phyloP scores from a whole-genome alignment of 2,888 invertebrate genomes.

The Cordilura impudica region DNA sequence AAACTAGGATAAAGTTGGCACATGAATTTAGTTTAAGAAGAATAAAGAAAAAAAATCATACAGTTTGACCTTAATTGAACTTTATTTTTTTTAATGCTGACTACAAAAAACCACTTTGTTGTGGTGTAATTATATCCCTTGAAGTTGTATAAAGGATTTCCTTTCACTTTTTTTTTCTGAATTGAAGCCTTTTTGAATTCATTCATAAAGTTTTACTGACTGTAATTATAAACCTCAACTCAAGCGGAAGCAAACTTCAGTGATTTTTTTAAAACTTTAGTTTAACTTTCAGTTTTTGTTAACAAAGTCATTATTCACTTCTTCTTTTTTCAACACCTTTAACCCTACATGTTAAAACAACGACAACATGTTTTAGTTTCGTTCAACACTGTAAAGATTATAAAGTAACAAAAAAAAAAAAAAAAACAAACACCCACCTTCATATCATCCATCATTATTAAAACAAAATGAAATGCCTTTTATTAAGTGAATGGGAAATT shows the following conservation, averaged over 20 bases:
- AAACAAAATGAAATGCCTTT: slow-evolving; percentile 51
- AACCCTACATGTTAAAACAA: slow-evolving; percentile 46
- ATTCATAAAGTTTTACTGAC: background rate
- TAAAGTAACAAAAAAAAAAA: background rate
- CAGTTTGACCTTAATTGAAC: too few relatives aligned
- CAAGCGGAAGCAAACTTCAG: slow-evolving; percentile 53
- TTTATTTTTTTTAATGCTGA: too few relatives aligned
- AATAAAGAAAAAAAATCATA: too few relatives aligned
- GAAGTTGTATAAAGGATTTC: slow-evolving; percentile 47
- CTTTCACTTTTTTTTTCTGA: slow-evolving; percentile 31
- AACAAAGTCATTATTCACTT: background rate
- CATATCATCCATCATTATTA: slow-evolving; percentile 48
- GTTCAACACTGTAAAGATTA: too few relatives aligned
- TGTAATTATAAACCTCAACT: slow-evolving; percentile 51
- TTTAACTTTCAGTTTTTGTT: slow-evolving; percentile 20
- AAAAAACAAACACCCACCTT: slow-evolving; percentile 36
- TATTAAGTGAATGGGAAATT: slow-evolving; percentile 52
- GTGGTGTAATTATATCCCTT: background rate
- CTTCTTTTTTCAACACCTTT: slow-evolving; percentile 38
- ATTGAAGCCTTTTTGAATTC: background rate
- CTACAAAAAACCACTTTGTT: too few relatives aligned
- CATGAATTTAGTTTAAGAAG: too few relatives aligned
- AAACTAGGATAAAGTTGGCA: too few relatives aligned
- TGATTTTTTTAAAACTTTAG: slow-evolving; percentile 43
- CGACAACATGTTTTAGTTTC: too few relatives aligned